phyloP scores from a whole-genome alignment of 2,888 invertebrate genomes.

The Hymenopus coronatus region DNA sequence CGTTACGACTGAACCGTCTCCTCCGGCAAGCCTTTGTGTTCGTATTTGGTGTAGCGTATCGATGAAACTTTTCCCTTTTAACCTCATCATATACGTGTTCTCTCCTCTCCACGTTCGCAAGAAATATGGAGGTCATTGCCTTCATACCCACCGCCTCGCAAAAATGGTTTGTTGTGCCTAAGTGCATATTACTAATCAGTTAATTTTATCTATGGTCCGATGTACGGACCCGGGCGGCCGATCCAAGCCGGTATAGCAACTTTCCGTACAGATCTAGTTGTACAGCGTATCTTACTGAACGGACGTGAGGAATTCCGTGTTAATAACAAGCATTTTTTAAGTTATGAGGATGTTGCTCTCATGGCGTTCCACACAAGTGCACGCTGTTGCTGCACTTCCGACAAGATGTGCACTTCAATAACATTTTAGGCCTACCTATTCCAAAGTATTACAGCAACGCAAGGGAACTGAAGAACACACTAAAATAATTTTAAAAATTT shows the following conservation, averaged over 20 bases:
- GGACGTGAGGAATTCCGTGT: not conserved
- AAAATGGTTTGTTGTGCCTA: not conserved
- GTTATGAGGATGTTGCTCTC: not conserved
- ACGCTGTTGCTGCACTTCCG: no score
- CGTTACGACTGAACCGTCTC: not conserved
- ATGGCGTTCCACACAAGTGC: not conserved
- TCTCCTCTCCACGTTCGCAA: not conserved
- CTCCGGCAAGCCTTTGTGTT: not conserved
- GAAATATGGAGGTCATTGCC: not conserved
- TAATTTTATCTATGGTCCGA: constrained; percentile 3
- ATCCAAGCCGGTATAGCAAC: not conserved
- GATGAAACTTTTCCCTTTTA: not conserved
- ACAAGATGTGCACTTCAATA: no score
- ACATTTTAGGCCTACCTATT: no score
- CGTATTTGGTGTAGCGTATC: not conserved
- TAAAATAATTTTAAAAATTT: no score
- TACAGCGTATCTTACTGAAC: not conserved
- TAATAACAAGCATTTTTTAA: not conserved
- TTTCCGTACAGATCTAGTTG: not conserved
- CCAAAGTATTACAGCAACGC: no score
- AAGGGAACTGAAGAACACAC: no score
- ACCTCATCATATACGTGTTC: not conserved
- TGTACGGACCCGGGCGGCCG: not conserved
- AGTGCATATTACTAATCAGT: constrained; percentile 9
- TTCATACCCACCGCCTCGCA: not conserved